Conservation (phyloP, 2,888 invertebrate species). For the Salpingus planirostris region DNA sequence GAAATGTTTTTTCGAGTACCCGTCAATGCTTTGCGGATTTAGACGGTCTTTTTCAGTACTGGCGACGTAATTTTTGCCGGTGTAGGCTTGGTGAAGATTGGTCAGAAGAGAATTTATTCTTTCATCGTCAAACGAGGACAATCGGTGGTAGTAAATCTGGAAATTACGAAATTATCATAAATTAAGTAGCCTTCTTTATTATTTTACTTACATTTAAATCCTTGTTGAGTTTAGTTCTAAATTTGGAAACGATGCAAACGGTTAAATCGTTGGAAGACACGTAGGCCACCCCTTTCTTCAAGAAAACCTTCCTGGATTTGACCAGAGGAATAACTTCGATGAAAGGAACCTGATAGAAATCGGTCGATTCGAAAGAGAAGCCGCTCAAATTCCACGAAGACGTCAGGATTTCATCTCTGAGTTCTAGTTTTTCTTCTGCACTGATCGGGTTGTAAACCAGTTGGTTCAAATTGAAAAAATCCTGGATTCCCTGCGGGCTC, state of each 20-base stretch:
- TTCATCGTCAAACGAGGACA: slow-evolving; percentile 76
- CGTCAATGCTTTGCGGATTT: slow-evolving; percentile 50
- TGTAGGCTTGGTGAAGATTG: slow-evolving; percentile 71
- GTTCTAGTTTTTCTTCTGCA: slow-evolving; percentile 55
- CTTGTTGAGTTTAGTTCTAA: slow-evolving; percentile 60
- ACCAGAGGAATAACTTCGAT: slow-evolving; percentile 81
- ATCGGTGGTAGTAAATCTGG: slow-evolving; percentile 54
- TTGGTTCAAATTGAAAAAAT: slow-evolving; percentile 59
- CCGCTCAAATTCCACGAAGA: slow-evolving; percentile 50
- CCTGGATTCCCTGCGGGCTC: slow-evolving; percentile 51
- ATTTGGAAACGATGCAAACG: slow-evolving; percentile 70
- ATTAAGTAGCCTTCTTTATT: neutral
- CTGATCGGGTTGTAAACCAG: slow-evolving; percentile 59
- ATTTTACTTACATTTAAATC: slow-evolving; percentile 50
- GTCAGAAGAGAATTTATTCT: slow-evolving; percentile 64
- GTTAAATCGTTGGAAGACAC: slow-evolving; percentile 78
- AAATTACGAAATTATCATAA: slow-evolving; percentile 17
- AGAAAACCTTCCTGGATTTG: slow-evolving; percentile 63
- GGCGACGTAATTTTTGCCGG: slow-evolving; percentile 62
- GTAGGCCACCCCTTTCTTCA: slow-evolving; percentile 78
- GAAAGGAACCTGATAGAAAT: slow-evolving; percentile 54
- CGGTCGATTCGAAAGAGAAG: slow-evolving; percentile 50
- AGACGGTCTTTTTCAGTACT: slow-evolving; percentile 38
- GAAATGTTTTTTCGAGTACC: slow-evolving; percentile 73
- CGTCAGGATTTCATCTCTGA: slow-evolving; percentile 52